Percentiles rank a stretch among this genome's conserved stretches.
Evolutionary conservation across 1,140 invertebrate species (phyloP).

Genomic region (Steinernema khuongi): DNA sequence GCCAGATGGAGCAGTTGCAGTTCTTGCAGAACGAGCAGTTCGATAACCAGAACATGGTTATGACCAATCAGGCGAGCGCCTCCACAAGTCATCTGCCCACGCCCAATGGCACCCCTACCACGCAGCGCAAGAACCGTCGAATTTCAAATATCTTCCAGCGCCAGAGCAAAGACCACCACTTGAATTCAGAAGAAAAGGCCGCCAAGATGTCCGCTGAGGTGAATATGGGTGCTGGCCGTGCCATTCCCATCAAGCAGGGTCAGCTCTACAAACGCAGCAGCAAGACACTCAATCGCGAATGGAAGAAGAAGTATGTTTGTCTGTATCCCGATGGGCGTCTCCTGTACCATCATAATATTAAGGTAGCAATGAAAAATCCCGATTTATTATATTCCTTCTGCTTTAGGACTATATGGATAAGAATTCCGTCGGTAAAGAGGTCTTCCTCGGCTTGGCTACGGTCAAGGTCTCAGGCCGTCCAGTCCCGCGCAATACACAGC

Average conservation of each 20-base stretch:
- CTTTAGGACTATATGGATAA: slow-evolving; percentile 93
- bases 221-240: slow-evolving; percentile 77
- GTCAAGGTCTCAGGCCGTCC: slow-evolving; percentile 88
- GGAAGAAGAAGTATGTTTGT: slow-evolving; percentile 99
- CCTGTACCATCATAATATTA: slow-evolving; percentile 89
- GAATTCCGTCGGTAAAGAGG: slow-evolving; percentile 74
- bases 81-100: slow-evolving; percentile 61
- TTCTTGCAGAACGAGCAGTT: slow-evolving; percentile 10
- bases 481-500: slow-evolving; percentile 75
- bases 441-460: slow-evolving; percentile 87
- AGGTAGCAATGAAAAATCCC: slow-evolving; percentile 66
- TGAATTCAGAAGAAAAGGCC: slow-evolving; percentile 26
- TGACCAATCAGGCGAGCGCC: slow-evolving; percentile 17
- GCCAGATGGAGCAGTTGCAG: neutral
- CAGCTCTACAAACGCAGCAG: slow-evolving; percentile 91
- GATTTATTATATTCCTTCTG: slow-evolving; percentile 11
- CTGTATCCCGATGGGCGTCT: slow-evolving; percentile 84
- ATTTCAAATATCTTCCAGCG: slow-evolving; percentile 73
- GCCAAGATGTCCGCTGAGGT: slow-evolving; percentile 12
- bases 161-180: slow-evolving; percentile 25
- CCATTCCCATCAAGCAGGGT: slow-evolving; percentile 92
- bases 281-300: slow-evolving; percentile 87
- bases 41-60: neutral
- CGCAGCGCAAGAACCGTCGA: slow-evolving; percentile 77
- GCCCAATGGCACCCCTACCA: slow-evolving; percentile 78